Base-by-base conservation (phyloP, 2,888 invertebrate species). In the Charanyca ferruginea region DNA sequence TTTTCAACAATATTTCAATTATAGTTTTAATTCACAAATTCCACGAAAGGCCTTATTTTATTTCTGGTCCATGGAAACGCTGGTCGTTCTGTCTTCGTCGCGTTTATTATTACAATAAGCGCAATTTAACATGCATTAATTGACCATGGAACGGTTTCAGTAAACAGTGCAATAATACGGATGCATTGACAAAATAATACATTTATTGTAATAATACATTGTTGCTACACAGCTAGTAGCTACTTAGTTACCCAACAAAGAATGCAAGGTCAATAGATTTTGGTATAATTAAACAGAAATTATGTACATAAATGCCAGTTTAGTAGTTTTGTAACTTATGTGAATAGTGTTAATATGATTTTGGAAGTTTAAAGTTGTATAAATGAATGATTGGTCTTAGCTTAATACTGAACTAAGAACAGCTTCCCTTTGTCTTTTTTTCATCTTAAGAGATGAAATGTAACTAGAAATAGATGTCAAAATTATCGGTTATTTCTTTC, bases 51-150 rank as follows among this genome's bases (percentile, higher is more conserved):
- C 16, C 16, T 23, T 49, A 23, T 22, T 32, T 60, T 16, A 23
- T 23, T 20, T n/a, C 20, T 16, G 20, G 7, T 28, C 8, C 23
- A 59, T 58, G 35, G 49, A 51, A 68, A 76, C 28, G 7, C 35
- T 20, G 18, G n/a, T 57, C 16, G 25, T 47, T 61, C 28, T 45
- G 58, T 49, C 18, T 20, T 51, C 51, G 45, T 42, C 23, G 23
- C 35, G 45, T 61, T 53, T 42, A 54, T 51, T 35, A 42, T 67
- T 64, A 62, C 13, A 16, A 73, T 48, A 45, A 61, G 57, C 25
- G 54, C 38, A 71, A 63, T 71, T 66, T 64, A 42, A 62, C 65
- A 57, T 60, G 60, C 48, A 51, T 77, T 67, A 73, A 69, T 66
- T 63, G 61, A 63, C 57, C 63, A 18, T 44, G 59, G 25, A 28